phyloP scores from a whole-genome alignment of 1,140 invertebrate genomes.

The Diplogasteroides magnus region DNA sequence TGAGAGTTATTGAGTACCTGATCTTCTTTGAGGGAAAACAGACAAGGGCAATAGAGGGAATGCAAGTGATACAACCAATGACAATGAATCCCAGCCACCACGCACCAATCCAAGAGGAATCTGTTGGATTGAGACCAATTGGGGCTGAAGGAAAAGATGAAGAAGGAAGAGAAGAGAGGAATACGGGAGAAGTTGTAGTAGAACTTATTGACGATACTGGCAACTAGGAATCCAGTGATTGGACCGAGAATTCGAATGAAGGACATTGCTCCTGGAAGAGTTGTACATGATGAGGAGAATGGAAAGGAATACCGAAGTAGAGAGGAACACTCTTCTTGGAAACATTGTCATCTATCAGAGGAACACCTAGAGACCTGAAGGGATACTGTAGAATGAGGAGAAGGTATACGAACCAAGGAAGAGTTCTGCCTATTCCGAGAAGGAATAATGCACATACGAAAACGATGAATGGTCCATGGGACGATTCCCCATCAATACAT shows the following conservation, averaged over 20 bases:
- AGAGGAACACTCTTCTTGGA: conserved; percentile 46
- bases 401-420: too few species aligned
- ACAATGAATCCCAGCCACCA: conserved; percentile 54
- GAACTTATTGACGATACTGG: conserved; percentile 48
- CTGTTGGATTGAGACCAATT: conserved; percentile 36
- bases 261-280: conserved; percentile 50
- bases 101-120: conserved; percentile 51
- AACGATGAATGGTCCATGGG: conserved; percentile 43
- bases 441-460: conserved; percentile 48
- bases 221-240: conserved; percentile 49
- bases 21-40: conserved; percentile 43
- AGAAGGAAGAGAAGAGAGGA: not conserved
- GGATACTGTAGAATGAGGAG: too few species aligned
- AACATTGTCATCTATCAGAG: conserved; percentile 53
- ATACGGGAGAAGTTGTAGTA: conserved; percentile 46
- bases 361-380: conserved; percentile 48
- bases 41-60: conserved; percentile 42
- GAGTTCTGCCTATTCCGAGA: conserved; percentile 46
- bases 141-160: conserved; percentile 25
- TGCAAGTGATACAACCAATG: conserved; percentile 36
- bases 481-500: conserved; percentile 40
- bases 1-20: too few species aligned
- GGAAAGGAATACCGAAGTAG: conserved; percentile 54
- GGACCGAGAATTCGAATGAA: conserved; percentile 53
- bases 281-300: not conserved